phyloP scores from a whole-genome alignment of 2,888 invertebrate genomes.

The Alsophila aescularia region DNA sequence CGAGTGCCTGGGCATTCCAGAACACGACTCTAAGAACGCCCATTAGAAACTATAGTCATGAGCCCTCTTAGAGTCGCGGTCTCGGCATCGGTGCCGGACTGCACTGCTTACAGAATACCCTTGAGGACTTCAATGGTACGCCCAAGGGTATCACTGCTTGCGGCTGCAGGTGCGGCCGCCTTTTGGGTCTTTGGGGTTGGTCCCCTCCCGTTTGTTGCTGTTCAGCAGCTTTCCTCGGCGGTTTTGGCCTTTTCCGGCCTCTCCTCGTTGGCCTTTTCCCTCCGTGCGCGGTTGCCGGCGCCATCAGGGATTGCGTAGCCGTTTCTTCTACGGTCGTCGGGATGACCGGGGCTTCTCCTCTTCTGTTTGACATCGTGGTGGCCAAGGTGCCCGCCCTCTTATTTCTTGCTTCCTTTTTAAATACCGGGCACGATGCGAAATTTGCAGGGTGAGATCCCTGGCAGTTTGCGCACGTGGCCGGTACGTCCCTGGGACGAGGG shows the following conservation, averaged over 20 bases:
- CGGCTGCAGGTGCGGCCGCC: no score
- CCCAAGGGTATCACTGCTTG: no score
- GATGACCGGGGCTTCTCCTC: background rate
- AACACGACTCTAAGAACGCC: conserved; percentile 4
- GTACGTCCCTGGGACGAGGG: conserved; percentile 15
- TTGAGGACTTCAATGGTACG: conserved; percentile 5
- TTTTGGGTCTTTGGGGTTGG: no score
- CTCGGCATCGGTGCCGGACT: conserved; percentile 1
- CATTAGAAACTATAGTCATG: conserved; percentile 3
- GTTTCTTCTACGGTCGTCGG: background rate
- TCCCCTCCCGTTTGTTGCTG: no score
- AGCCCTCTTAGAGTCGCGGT: conserved; percentile 9
- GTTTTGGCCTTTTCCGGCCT: background rate
- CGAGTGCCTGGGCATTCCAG: conserved; percentile 13
- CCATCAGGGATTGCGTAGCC: background rate
- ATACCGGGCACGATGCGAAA: conserved; percentile 24
- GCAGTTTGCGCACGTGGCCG: conserved; percentile 32
- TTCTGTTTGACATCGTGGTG: background rate
- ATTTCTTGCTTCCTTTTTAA: conserved; percentile 13
- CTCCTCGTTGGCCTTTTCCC: background rate
- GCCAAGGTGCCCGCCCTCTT: conserved; percentile 19
- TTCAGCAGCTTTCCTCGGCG: background rate
- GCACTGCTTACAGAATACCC: conserved; percentile 9
- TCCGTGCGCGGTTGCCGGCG: background rate
- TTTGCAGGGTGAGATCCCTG: conserved; percentile 28